Conservation (phyloP, 2,888 invertebrate genomes). For the Lasiommata megera region DNA sequence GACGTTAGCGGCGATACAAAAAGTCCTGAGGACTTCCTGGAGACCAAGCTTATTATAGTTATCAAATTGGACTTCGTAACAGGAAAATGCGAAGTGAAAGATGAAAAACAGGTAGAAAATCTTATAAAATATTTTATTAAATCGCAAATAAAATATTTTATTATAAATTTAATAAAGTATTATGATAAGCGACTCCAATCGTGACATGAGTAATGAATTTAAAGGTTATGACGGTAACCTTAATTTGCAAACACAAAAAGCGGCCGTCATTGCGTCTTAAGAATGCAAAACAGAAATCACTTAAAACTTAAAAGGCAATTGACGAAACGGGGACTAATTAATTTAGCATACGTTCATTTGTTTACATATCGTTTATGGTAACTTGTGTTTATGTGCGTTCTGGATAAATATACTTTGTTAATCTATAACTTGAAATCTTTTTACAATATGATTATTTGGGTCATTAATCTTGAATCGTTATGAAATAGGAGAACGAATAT, state of each 20-base stretch:
- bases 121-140: too few relatives aligned
- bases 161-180: not conserved
- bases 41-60: too few relatives aligned
- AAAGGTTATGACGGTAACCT: conserved; percentile 77
- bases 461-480: too few relatives aligned
- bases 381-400: not conserved
- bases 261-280: conserved; percentile 41
- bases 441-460: too few relatives aligned
- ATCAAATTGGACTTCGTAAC: too few relatives aligned
- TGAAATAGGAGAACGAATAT: too few relatives aligned
- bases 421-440: too few relatives aligned
- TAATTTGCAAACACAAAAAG: conserved; percentile 77
- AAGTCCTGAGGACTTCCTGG: too few relatives aligned
- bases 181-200: conserved; percentile 24
- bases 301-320: conserved; percentile 9
- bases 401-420: not conserved
- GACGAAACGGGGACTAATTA: conserved; percentile 13
- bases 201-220: conserved; percentile 73
- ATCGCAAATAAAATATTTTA: too few relatives aligned
- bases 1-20: too few relatives aligned
- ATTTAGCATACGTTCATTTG: not conserved
- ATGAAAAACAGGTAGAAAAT: too few relatives aligned
- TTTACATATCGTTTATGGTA: not conserved
- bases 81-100: too few relatives aligned
- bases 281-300: conserved; percentile 10